These are phyloP conservation scores for Kryphioiulus occultus DNA, from an alignment of 2,888 invertebrate species.

Conservation along the genomic window DNA sequence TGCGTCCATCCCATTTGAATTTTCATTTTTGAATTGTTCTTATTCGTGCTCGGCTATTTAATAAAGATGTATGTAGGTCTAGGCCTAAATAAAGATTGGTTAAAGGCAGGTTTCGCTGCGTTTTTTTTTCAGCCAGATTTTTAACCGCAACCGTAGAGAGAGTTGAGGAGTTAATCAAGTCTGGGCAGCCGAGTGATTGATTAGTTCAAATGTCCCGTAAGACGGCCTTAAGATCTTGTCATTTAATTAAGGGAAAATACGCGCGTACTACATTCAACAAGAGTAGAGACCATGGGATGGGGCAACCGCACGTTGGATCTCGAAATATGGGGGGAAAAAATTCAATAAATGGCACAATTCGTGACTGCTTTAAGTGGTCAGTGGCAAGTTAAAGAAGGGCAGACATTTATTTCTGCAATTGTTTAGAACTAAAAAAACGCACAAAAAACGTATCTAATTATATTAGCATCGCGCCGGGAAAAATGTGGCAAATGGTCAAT, in stretches of 20 bases:
- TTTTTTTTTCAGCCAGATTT: neutral
- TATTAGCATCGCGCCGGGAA: neutral
- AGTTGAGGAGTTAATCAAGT: slow-evolving; percentile 48
- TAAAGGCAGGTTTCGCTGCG: slow-evolving; percentile 17
- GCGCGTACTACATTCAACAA: neutral
- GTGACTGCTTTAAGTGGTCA: slow-evolving; percentile 24
- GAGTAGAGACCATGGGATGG: neutral
- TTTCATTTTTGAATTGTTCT: slow-evolving; percentile 29
- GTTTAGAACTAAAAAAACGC: neutral
- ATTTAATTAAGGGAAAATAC: slow-evolving; percentile 11
- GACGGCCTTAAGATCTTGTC: slow-evolving; percentile 35
- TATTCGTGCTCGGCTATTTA: slow-evolving; percentile 26
- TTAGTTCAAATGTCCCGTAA: slow-evolving; percentile 31
- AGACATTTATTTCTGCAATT: neutral
- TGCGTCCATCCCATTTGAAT: slow-evolving; percentile 20
- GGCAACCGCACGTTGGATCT: neutral
- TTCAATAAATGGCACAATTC: slow-evolving; percentile 30
- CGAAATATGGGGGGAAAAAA: slow-evolving; percentile 2
- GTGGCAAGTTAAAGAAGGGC: slow-evolving; percentile 25
- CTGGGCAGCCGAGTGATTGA: slow-evolving; percentile 42
- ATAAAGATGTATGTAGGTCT: slow-evolving; percentile 35
- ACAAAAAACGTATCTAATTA: neutral
- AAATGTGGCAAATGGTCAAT: neutral
- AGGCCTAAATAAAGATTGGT: slow-evolving; percentile 26
- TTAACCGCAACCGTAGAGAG: neutral